Base-by-base conservation (phyloP, 2,888 invertebrate genomes). In the Folsomia candida region DNA sequence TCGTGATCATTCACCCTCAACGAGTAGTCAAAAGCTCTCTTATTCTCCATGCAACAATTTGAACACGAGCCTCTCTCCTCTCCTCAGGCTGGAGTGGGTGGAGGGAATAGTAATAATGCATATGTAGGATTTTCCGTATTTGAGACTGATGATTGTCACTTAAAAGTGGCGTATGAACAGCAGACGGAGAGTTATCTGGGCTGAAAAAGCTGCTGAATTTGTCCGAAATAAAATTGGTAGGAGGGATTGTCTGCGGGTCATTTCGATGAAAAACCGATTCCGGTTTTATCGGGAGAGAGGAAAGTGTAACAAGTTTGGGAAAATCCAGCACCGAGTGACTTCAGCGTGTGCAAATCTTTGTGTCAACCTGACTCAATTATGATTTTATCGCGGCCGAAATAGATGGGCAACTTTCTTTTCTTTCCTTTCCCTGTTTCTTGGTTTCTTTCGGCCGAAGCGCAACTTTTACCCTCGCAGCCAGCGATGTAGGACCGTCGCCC, bases 341-440 rank as follows among this genome's bases (percentile, higher is more conserved):
- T 65, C 72, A 65, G 71, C 75, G 74, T 79, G 79, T 78, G 79
- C 79, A 79, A 79, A 79, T 79, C 79, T 79, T 77, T 78, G 78
- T 79, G 78, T 78, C 79, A 79, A 78, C 76, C 76, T 75, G 77
- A 79, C 78, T 79, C 79, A 79, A 79, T 79, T 79, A 78, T 78
- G 78, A 78, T 79, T 78, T 79, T 79, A 78, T 78, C 78, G 76
- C 76, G 67, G 69, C 68, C 71, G 76, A 78, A 79, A 79, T 79
- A 79, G 79, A 79, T 79, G 79, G 79, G 78, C 77, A 76, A 78
- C 71, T 79, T 79, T 78, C 77, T 76, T 76, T 78, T 77, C 78
- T 77, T 76, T 77, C 78, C 77, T 80, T 70, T 29, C 71, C 51
- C 57, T 68, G 67, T 69, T 71, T 51, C 64, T 51, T 64, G 67